These are phyloP conservation scores for Calephelis perditalis DNA, from an alignment of 2,888 invertebrate genomes.

Conservation along the genomic window DNA sequence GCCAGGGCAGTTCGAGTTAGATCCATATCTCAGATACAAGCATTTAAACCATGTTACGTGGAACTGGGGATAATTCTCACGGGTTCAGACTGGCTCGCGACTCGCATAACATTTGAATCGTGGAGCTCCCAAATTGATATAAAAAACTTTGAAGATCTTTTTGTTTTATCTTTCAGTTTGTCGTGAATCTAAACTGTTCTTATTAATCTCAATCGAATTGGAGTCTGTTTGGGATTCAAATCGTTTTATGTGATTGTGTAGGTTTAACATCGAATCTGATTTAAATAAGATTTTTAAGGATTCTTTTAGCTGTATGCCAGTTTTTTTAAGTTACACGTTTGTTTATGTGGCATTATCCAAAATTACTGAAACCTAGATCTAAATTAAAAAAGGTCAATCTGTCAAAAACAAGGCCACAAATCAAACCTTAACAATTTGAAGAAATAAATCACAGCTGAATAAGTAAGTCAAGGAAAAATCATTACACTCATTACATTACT, in stretches of 20 bases:
- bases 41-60: conserved; percentile 76
- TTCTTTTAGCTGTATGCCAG: not conserved
- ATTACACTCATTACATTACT: too few relatives aligned
- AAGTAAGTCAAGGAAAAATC: too few relatives aligned
- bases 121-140: conserved; percentile 11
- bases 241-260: not conserved
- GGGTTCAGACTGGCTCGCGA: conserved; percentile 37
- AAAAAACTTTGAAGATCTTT: conserved; percentile 12
- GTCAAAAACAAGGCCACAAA: too few relatives aligned
- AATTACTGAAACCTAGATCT: too few relatives aligned
- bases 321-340: too few relatives aligned
- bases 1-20: conserved; percentile 73
- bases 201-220: conserved; percentile 9
- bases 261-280: too few relatives aligned
- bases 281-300: too few relatives aligned
- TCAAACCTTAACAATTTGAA: too few relatives aligned
- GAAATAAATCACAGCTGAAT: too few relatives aligned
- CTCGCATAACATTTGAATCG: conserved; percentile 12
- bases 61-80: conserved; percentile 70
- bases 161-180: conserved; percentile 12
- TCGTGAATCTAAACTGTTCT: conserved; percentile 1
- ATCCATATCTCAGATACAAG: conserved; percentile 75
- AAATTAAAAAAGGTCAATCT: too few relatives aligned
- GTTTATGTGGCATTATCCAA: too few relatives aligned
- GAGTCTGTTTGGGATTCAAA: not conserved